Conservation (phyloP, 2,888 invertebrate species). For the Drosophila recens region DNA sequence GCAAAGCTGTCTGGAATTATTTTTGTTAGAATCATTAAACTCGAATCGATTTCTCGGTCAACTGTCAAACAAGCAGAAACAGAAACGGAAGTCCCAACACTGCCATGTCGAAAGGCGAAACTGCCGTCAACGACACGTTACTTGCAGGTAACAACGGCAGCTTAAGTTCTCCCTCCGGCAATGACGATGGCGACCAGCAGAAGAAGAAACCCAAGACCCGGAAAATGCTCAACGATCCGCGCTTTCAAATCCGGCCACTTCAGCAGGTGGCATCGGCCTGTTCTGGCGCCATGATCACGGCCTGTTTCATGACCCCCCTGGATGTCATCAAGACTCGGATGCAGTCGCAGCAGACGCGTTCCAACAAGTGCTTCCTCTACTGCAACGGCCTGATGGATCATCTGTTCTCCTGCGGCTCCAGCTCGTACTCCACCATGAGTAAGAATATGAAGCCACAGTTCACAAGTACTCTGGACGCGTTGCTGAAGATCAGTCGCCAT, state of each 20-base stretch:
- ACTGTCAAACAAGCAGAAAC: conserved; percentile 21
- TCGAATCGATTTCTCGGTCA: conserved; percentile 12
- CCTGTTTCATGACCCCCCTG: conserved; percentile 96
- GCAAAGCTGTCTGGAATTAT: conserved; percentile 17
- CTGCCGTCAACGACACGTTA: neutral
- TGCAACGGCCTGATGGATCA: conserved; percentile 99
- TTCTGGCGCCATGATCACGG: conserved; percentile 95
- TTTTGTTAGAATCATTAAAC: conserved; percentile 11
- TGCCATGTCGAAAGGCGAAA: conserved; percentile 50
- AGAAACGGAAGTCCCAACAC: conserved; percentile 8
- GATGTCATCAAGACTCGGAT: conserved; percentile 99
- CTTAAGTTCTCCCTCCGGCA: neutral
- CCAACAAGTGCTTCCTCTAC: conserved; percentile 96
- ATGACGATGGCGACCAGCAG: neutral
- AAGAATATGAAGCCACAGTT: conserved; percentile 87
- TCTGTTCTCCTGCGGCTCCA: conserved; percentile 92
- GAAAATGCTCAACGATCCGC: conserved; percentile 88
- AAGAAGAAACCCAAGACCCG: conserved; percentile 19
- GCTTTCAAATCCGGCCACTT: conserved; percentile 87
- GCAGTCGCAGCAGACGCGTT: conserved; percentile 96
- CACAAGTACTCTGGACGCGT: conserved; percentile 95
- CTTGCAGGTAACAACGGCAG: neutral
- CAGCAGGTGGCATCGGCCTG: conserved; percentile 85
- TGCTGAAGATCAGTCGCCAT: conserved; percentile 94
- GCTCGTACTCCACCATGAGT: conserved; percentile 41